Conservation (phyloP, 2,797 vertebrate genomes). For the Dipus sagitta region DNA sequence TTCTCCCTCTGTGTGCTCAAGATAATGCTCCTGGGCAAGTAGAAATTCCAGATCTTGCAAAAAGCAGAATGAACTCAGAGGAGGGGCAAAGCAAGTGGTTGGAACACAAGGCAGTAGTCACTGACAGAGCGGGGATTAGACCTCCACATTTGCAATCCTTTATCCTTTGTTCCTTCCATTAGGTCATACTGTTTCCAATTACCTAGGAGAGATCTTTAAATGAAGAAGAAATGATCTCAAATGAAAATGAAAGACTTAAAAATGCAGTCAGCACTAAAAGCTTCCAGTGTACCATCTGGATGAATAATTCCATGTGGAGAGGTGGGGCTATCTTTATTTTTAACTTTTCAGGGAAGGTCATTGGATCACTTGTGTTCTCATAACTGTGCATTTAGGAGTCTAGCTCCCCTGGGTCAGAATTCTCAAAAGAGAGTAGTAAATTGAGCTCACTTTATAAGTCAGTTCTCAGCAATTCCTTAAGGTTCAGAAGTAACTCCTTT, state of each 20-base stretch:
- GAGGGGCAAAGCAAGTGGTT: background rate
- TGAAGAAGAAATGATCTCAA: slow-evolving; percentile 67
- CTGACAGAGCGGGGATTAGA: slow-evolving; percentile 55
- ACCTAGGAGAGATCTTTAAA: slow-evolving; percentile 68
- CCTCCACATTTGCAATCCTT: slow-evolving; percentile 44
- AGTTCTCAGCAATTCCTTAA: background rate
- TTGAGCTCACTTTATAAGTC: slow-evolving; percentile 29
- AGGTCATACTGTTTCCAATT: slow-evolving; percentile 76
- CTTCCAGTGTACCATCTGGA: slow-evolving; percentile 55
- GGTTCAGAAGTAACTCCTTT: slow-evolving; percentile 15
- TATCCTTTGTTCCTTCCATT: slow-evolving; percentile 70
- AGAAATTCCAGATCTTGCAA: slow-evolving; percentile 22
- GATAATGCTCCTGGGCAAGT: background rate
- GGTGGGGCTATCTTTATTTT: slow-evolving; percentile 61
- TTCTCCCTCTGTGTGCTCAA: background rate
- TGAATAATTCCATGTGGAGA: slow-evolving; percentile 66
- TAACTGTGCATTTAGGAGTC: slow-evolving; percentile 47
- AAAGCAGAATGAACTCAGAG: slow-evolving; percentile 19
- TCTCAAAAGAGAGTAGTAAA: slow-evolving; percentile 54
- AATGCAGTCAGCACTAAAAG: slow-evolving; percentile 69
- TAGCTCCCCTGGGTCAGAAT: slow-evolving; percentile 38
- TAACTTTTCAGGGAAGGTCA: slow-evolving; percentile 32
- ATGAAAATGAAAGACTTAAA: slow-evolving; percentile 73
- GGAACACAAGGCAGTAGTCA: slow-evolving; percentile 64
- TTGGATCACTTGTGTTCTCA: slow-evolving; percentile 56